Percentiles rank a stretch among this genome's conserved stretches.
These are phyloP conservation scores for Sebastes taczanowskii DNA, from an alignment of 2,797 vertebrate species.

Conservation along the genomic window DNA sequence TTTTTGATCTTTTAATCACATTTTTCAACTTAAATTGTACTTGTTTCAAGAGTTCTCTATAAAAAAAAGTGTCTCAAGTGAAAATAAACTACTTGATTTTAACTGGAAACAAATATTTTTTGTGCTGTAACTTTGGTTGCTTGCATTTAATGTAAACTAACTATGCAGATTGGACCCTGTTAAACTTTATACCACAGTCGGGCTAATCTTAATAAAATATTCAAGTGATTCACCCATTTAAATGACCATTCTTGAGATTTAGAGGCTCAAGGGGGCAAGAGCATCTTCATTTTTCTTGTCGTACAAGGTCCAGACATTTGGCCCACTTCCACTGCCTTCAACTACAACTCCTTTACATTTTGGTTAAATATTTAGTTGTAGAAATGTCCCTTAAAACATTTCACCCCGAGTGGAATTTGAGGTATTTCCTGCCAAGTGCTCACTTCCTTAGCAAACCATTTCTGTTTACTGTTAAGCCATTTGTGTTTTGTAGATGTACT, in stretches of 20 bases:
- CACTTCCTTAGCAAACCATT: slow-evolving; percentile 17
- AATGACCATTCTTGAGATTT: not conserved
- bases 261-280: not conserved
- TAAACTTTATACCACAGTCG: not conserved
- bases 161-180: not conserved
- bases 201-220: not conserved
- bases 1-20: not conserved
- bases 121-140: not conserved
- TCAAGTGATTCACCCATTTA: not conserved
- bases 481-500: not conserved
- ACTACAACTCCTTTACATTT: slow-evolving; percentile 1
- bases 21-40: not conserved
- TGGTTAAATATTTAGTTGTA: slow-evolving; percentile 38
- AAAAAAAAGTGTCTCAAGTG: accelerated
- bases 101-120: not conserved
- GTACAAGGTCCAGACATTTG: slow-evolving; percentile 12
- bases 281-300: not conserved
- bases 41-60: not conserved
- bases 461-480: slow-evolving; percentile 10
- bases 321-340: not conserved
- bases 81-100: not conserved
- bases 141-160: not conserved
- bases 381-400: slow-evolving; percentile 25
- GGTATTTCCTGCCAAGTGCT: slow-evolving; percentile 58
- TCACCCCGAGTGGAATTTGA: slow-evolving; percentile 52